Conservation (phyloP, 2,888 invertebrate genomes). For the Hyposoter dolosus region DNA sequence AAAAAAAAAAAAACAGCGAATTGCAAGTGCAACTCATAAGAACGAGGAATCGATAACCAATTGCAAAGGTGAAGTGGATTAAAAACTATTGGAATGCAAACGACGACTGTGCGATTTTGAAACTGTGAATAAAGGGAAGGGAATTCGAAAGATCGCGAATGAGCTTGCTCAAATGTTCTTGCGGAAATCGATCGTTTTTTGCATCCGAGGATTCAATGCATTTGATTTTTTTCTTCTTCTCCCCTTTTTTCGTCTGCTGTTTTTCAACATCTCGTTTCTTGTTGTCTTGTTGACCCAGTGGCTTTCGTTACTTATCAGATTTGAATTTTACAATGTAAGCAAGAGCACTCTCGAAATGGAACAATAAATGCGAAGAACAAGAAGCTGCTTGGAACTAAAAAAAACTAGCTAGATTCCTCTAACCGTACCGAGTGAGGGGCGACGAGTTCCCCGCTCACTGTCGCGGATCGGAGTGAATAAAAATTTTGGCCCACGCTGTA, state of each 20-base stretch:
- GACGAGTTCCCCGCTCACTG: no score
- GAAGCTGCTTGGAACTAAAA: neutral
- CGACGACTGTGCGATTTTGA: slow-evolving; percentile 28
- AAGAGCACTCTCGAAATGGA: neutral
- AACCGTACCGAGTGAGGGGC: no score
- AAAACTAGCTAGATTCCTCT: no score
- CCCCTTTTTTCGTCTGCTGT: neutral
- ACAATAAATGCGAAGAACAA: neutral
- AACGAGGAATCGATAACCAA: neutral
- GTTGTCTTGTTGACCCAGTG: neutral
- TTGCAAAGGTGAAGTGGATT: slow-evolving; percentile 45
- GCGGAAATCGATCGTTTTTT: slow-evolving; percentile 31
- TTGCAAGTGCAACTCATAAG: neutral
- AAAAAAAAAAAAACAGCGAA: neutral
- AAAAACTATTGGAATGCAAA: slow-evolving; percentile 3
- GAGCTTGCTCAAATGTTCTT: slow-evolving; percentile 5
- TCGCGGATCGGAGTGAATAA: no score
- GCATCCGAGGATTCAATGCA: neutral
- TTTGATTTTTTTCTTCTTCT: neutral
- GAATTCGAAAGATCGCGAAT: neutral
- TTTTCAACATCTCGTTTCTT: neutral
- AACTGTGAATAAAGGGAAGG: neutral
- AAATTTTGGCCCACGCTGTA: no score
- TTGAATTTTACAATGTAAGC: neutral
- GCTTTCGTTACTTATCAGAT: neutral